Evolutionary conservation across 2,888 invertebrate genomes (phyloP).

Genomic region (Rutpela maculata): DNA sequence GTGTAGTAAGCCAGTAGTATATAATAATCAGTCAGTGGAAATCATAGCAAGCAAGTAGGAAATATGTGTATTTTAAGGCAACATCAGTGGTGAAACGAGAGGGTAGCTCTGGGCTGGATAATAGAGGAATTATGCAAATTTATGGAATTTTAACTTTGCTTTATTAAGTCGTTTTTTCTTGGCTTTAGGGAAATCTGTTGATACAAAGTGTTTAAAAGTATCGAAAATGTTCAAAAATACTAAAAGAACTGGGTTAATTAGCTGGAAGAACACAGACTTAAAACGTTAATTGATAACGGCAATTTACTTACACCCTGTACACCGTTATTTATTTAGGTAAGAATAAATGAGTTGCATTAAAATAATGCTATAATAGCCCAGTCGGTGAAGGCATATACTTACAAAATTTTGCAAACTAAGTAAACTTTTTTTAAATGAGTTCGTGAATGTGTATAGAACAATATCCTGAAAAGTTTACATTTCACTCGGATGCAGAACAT

Average conservation of each 20-base stretch:
- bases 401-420: too few relatives aligned
- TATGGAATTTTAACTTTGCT: slow-evolving; percentile 7
- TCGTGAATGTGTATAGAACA: too few relatives aligned
- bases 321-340: neutral
- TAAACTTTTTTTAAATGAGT: too few relatives aligned
- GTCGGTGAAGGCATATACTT: too few relatives aligned
- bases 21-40: slow-evolving; percentile 1
- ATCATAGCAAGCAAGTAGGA: slow-evolving; percentile 1
- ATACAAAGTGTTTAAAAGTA: neutral
- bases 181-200: neutral
- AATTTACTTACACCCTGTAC: neutral
- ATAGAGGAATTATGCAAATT: neutral
- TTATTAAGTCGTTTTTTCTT: neutral
- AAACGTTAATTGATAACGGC: too few relatives aligned
- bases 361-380: too few relatives aligned
- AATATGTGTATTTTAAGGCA: slow-evolving; percentile 2
- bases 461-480: too few relatives aligned
- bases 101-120: slow-evolving; percentile 1
- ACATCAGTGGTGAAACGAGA: neutral
- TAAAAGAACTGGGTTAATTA: neutral
- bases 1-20: neutral
- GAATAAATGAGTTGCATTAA: neutral
- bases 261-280: neutral
- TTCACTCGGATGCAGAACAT: too few relatives aligned
- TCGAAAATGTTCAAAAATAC: neutral